Percentiles rank a stretch among this genome's conserved stretches.
phyloP scores from a whole-genome alignment of 1,140 invertebrate species.

The Trichomalopsis sarcophagae region DNA sequence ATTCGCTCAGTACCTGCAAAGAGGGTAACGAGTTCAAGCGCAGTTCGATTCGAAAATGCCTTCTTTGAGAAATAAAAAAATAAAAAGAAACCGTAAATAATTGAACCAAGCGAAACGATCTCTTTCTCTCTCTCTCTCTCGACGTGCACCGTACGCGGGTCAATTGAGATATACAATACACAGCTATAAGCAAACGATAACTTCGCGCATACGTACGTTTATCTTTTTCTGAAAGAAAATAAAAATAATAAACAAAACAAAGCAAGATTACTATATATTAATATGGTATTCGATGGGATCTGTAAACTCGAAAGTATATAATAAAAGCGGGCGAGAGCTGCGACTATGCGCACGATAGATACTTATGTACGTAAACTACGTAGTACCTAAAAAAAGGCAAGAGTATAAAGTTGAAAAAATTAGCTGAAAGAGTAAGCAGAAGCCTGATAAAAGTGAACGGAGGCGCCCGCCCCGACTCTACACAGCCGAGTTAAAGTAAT shows the following conservation, averaged over 20 bases:
- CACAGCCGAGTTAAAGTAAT: slow-evolving; percentile 66
- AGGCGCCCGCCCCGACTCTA: slow-evolving; percentile 65
- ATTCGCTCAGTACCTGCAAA: slow-evolving; percentile 64
- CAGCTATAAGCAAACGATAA: not conserved
- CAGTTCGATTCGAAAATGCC: slow-evolving; percentile 59
- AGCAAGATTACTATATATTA: not conserved
- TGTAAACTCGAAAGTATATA: slow-evolving; percentile 14
- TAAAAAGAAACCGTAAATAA: slow-evolving; percentile 47
- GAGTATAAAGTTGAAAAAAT: slow-evolving; percentile 3
- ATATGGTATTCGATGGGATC: not conserved
- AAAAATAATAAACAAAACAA: slow-evolving; percentile 30
- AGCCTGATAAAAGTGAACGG: not conserved
- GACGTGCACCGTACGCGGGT: slow-evolving; percentile 19
- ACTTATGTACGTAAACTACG: slow-evolving; percentile 53
- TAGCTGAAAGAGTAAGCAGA: not conserved
- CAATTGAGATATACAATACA: slow-evolving; percentile 14
- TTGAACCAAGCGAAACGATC: slow-evolving; percentile 45
- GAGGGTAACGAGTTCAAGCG: slow-evolving; percentile 59
- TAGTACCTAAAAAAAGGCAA: slow-evolving; percentile 48
- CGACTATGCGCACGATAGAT: slow-evolving; percentile 40
- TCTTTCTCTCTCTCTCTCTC: slow-evolving; percentile 45
- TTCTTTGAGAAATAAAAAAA: slow-evolving; percentile 58
- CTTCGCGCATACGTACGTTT: slow-evolving; percentile 13
- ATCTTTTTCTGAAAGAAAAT: not conserved
- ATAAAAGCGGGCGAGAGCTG: slow-evolving; percentile 23